Evolutionary conservation across 2,888 invertebrate genomes (phyloP).

Genomic region (Trypoxylon attenuatum): DNA sequence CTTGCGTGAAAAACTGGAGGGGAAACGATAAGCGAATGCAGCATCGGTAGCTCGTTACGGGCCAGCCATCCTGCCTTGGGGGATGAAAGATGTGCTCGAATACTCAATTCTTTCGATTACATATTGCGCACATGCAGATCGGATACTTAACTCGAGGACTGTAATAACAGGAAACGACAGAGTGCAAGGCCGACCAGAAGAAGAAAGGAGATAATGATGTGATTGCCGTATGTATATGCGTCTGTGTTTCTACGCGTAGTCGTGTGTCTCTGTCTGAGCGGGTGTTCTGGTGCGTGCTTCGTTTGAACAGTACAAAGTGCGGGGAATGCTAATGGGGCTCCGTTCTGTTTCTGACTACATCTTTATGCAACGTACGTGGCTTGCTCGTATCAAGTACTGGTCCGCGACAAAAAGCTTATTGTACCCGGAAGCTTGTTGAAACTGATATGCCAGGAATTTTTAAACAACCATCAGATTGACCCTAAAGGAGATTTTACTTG

Average conservation of each 20-base stretch:
- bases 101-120: constrained; percentile 45
- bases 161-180: neutral
- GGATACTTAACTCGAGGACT: constrained; percentile 38
- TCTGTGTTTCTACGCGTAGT: too few relatives aligned
- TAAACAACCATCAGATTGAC: too few relatives aligned
- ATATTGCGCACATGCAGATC: constrained; percentile 32
- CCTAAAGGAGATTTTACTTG: too few relatives aligned
- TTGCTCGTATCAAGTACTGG: too few relatives aligned
- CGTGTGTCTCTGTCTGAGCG: too few relatives aligned
- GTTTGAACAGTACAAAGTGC: neutral
- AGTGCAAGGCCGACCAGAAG: constrained; percentile 5
- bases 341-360: neutral
- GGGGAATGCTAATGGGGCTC: neutral
- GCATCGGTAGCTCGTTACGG: constrained; percentile 27
- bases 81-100: constrained; percentile 38
- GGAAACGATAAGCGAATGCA: constrained; percentile 38
- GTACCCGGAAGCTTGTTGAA: too few relatives aligned
- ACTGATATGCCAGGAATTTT: too few relatives aligned
- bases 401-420: too few relatives aligned
- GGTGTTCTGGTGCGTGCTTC: too few relatives aligned
- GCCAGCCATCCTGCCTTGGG: neutral
- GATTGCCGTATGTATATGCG: neutral
- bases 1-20: constrained; percentile 54
- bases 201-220: neutral
- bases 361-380: too few relatives aligned